Evolutionary conservation across 1,140 invertebrate species (phyloP).

Genomic region (Drosophila asahinai): DNA sequence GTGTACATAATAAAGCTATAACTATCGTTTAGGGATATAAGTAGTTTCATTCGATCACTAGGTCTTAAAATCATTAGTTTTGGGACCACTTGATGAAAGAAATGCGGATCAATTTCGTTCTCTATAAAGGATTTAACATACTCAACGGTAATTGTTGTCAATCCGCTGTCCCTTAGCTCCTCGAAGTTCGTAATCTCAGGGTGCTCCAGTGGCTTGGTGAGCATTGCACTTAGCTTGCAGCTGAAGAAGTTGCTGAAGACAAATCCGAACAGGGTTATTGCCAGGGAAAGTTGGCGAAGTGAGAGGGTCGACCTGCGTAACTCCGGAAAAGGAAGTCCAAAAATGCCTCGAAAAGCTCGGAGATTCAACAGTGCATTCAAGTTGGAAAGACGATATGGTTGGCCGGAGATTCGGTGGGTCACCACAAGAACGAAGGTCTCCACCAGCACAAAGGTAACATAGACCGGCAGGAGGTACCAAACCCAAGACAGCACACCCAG

Average conservation of each 20-base stretch:
- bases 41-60: not conserved
- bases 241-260: slow-evolving; percentile 28
- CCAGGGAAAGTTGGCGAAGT: slow-evolving; percentile 28
- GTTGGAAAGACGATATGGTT: not conserved
- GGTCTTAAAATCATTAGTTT: not conserved
- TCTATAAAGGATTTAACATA: not conserved
- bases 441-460: slow-evolving; percentile 18
- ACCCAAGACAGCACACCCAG: not conserved
- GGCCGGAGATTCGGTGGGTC: not conserved
- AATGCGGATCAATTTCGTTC: not conserved
- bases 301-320: slow-evolving; percentile 8
- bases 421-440: slow-evolving; percentile 22
- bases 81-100: not conserved
- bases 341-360: slow-evolving; percentile 34
- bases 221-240: slow-evolving; percentile 47
- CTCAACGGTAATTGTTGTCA: slow-evolving; percentile 4
- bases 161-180: slow-evolving; percentile 32
- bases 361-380: slow-evolving; percentile 25
- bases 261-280: slow-evolving; percentile 40
- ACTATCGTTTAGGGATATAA: slow-evolving; percentile 1
- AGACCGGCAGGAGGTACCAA: slow-evolving; percentile 6
- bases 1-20: not conserved
- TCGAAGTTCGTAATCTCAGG: slow-evolving; percentile 20
- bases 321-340: slow-evolving; percentile 29
- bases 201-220: slow-evolving; percentile 16